These are phyloP conservation scores for Somateria mollissima DNA, from an alignment of 2,797 vertebrate genomes.

Conservation along the genomic window DNA sequence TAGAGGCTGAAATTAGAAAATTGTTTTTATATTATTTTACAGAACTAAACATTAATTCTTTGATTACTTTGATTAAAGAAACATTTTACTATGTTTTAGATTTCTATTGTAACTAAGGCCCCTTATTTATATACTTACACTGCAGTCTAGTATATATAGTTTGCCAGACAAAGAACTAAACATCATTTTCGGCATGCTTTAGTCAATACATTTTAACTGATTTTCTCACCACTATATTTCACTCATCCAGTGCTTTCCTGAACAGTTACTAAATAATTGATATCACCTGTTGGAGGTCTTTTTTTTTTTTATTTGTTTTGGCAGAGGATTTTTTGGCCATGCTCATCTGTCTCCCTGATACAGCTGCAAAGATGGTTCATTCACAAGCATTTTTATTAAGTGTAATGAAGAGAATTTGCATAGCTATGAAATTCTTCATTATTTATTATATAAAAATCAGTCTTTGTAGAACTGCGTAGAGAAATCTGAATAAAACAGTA, in stretches of 20 bases:
- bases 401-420: background rate
- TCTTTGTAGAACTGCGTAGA: background rate
- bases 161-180: background rate
- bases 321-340: no score
- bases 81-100: background rate
- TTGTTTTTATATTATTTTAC: background rate
- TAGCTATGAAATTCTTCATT: background rate
- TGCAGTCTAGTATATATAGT: background rate
- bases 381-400: background rate
- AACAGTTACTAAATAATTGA: background rate
- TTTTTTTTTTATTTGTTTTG: background rate
- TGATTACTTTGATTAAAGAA: background rate
- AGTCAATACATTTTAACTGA: background rate
- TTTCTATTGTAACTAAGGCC: background rate
- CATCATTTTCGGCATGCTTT: background rate
- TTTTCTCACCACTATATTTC: background rate
- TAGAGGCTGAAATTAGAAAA: background rate
- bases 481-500: background rate
- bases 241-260: background rate
- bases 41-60: background rate
- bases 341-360: background rate
- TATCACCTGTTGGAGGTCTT: background rate
- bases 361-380: background rate
- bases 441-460: background rate
- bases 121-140: background rate